These are phyloP conservation scores for Monomorium pharaonis DNA, from an alignment of 1,140 invertebrate species.

Conservation along the genomic window DNA sequence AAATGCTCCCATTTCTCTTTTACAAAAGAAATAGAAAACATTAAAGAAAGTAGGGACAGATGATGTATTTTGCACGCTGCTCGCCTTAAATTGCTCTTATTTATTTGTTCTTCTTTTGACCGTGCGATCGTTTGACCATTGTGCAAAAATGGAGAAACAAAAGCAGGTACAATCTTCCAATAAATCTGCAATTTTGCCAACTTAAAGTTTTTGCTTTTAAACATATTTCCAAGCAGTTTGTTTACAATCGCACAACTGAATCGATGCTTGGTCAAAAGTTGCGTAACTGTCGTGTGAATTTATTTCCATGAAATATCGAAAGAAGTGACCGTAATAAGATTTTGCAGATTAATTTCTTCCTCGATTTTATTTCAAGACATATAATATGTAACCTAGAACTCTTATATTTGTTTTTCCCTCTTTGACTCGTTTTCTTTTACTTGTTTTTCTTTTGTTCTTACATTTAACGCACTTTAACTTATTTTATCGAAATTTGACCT, in stretches of 20 bases:
- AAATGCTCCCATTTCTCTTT: neutral
- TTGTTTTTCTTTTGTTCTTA: neutral
- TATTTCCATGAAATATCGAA: neutral
- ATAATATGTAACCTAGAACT: neutral
- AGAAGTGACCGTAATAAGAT: too few relatives aligned
- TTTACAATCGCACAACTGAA: neutral
- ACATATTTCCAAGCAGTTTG: neutral
- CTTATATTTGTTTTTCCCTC: neutral
- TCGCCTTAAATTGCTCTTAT: constrained; percentile 74
- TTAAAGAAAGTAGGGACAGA: neutral
- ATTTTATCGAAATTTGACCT: neutral
- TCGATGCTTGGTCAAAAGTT: neutral
- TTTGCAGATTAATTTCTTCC: neutral
- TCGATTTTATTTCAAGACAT: neutral
- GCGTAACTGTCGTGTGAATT: neutral
- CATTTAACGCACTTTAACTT: neutral
- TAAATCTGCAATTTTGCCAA: neutral
- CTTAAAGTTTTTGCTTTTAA: neutral
- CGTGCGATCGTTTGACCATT: neutral
- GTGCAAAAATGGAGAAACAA: neutral
- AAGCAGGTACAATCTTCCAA: neutral
- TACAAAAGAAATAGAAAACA: neutral
- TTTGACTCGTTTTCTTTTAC: neutral
- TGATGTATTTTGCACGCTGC: constrained; percentile 55
- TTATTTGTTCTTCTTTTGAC: constrained; percentile 66